Base-by-base conservation (phyloP, 2,113 vertebrate species). In the Chaetodon auriga region DNA sequence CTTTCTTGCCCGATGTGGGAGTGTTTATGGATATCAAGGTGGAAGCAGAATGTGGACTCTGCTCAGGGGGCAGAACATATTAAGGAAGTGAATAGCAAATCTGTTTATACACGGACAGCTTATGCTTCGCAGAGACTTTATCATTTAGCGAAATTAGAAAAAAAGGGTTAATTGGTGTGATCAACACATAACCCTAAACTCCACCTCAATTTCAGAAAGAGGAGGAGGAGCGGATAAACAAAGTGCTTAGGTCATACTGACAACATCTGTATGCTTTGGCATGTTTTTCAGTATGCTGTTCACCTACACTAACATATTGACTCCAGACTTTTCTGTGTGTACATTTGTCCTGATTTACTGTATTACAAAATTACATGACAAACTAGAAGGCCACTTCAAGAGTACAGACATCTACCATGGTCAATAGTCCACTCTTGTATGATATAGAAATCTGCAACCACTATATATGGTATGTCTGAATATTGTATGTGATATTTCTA, bases 11-110 rank as follows among this genome's bases (percentile, higher is more conserved):
- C 45, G 21, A 45, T 3, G 54, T 78, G 48, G 72, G 77, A 71
- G 81, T 70, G 55, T 87, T 81, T 58, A 75, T 60, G 43, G 60
- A 49, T 60, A 64, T 74, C 16, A 41, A 48, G 55, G 62, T 71
- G 45, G 53, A 72, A 35, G 54, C 4, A 30, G 36, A 75, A 72
- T 25, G 61, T 57, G 63, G 58, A 71, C 30, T 84, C 54, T 71
- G 36, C 55, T 75, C 62, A 72, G 41, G 35, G 62, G 64, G 49
- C 35, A 54, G 60, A 58, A 82, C 54, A 68, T 60, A 60, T 85
- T 71, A 49, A 73, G 57, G 38, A 70, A 2, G 36, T 63, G 30
- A 53, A 62, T 60, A 68, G 49, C 36, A 80, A 53, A 81, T 78
- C 48, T 80, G 45, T 85, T 80, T 81, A 45, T 53, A 79, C 55